Evolutionary conservation across 2,113 vertebrate species (phyloP).

Genomic region (Montifringilla adamsi): DNA sequence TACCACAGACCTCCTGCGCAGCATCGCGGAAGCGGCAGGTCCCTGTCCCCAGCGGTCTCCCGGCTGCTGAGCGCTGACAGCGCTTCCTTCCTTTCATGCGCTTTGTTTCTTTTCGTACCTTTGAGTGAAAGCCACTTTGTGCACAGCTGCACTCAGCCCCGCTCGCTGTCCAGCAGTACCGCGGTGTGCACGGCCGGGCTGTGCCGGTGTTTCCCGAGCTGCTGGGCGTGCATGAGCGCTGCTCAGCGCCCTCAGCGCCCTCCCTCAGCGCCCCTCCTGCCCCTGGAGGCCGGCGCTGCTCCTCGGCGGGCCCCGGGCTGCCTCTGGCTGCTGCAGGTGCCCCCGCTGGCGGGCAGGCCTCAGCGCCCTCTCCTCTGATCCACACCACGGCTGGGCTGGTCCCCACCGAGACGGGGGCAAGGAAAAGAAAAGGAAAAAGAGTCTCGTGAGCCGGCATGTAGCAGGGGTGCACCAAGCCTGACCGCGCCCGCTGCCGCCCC

Average conservation of each 20-base stretch:
- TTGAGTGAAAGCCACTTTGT: neutral
- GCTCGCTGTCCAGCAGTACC: neutral
- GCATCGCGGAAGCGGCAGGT: neutral
- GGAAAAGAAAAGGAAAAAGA: too few species aligned
- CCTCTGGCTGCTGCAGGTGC: neutral
- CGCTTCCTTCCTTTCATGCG: neutral
- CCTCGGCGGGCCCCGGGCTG: neutral
- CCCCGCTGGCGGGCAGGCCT: neutral
- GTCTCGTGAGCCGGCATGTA: accelerated
- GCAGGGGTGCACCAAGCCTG: neutral
- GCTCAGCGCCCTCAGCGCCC: neutral
- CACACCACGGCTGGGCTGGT: neutral
- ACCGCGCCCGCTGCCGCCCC: neutral
- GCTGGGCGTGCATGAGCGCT: accelerated
- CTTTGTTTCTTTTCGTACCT: neutral
- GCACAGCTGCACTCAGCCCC: neutral
- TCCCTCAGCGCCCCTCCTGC: neutral
- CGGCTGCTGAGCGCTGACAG: neutral
- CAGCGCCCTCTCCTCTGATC: neutral
- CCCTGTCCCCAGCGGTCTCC: neutral
- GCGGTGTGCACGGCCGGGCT: accelerated
- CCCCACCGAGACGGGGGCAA: neutral
- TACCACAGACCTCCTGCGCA: neutral
- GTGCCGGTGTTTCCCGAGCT: accelerated
- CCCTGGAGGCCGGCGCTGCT: neutral